Evolutionary conservation across 2,888 invertebrate species (phyloP).

Genomic region (Cloeon dipterum): DNA sequence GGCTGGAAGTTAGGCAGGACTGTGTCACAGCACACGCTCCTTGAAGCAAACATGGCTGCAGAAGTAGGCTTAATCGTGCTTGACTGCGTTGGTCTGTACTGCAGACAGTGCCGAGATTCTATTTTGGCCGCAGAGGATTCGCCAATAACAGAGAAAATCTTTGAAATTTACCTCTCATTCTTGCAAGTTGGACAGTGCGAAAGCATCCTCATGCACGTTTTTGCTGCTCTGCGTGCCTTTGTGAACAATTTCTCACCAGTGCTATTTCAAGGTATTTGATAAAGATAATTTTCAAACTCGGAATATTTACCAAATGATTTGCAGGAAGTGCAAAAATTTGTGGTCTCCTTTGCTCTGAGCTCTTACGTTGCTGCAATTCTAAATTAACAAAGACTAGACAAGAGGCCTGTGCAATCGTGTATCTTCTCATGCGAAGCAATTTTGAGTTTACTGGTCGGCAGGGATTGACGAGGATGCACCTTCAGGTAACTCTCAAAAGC

Average conservation of each 20-base stretch:
- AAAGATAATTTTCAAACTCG: too few species aligned
- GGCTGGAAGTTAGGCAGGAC: neutral
- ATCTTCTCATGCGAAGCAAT: constrained; percentile 81
- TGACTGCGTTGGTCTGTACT: constrained; percentile 69
- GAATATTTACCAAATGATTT: constrained; percentile 7
- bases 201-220: constrained; percentile 67
- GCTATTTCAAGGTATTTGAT: constrained; percentile 48
- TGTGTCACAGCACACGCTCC: constrained; percentile 26
- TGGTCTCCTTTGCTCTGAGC: constrained; percentile 55
- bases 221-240: constrained; percentile 76
- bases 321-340: constrained; percentile 54
- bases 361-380: constrained; percentile 67
- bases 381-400: constrained; percentile 62
- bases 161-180: constrained; percentile 67
- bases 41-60: constrained; percentile 63
- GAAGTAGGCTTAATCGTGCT: constrained; percentile 75
- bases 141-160: constrained; percentile 54
- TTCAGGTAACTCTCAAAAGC: constrained; percentile 33
- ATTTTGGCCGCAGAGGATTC: constrained; percentile 38
- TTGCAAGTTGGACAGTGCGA: constrained; percentile 81
- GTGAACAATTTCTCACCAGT: constrained; percentile 72
- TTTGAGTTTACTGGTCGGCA: constrained; percentile 71
- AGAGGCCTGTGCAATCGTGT: constrained; percentile 78
- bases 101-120: constrained; percentile 31
- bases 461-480: constrained; percentile 67